phyloP scores from a whole-genome alignment of 2,888 invertebrate species.

The Drosophila meridionalis region DNA sequence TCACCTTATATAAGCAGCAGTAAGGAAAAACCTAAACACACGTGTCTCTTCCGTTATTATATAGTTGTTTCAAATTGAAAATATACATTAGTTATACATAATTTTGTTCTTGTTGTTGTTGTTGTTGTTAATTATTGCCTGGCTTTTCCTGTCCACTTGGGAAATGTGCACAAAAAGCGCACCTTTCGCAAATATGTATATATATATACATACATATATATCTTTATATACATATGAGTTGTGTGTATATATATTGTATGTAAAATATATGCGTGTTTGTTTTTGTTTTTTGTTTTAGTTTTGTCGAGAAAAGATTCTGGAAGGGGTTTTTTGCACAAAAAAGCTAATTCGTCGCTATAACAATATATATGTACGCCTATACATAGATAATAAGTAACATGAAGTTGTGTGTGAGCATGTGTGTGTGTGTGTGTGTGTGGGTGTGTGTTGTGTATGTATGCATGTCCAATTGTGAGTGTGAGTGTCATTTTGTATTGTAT shows the following conservation, averaged over 20 bases:
- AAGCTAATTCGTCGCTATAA: conserved; percentile 72
- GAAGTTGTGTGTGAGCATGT: conserved; percentile 33
- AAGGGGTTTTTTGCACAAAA: conserved; percentile 74
- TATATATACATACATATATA: conserved; percentile 16
- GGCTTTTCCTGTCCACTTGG: conserved; percentile 36
- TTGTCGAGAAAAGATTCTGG: conserved; percentile 58
- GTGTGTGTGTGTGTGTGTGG: conserved; percentile 6
- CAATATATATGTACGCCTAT: conserved; percentile 71
- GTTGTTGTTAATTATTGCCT: conserved; percentile 56
- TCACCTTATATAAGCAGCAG: conserved; percentile 77
- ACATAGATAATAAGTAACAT: conserved; percentile 78
- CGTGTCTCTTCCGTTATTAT: conserved; percentile 43
- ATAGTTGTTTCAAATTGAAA: conserved; percentile 49
- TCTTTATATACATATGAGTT: conserved; percentile 13
- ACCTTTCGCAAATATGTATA: conserved; percentile 41
- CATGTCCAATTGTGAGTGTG: not conserved
- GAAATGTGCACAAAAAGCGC: conserved; percentile 65
- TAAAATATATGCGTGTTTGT: conserved; percentile 45
- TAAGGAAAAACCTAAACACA: conserved; percentile 74
- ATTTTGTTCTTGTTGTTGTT: conserved; percentile 36
- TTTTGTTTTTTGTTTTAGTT: not conserved
- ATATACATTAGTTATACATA: conserved; percentile 41
- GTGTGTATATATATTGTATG: conserved; percentile 30
- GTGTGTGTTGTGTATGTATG: conserved; percentile 19
- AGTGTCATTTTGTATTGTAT: conserved; percentile 30